Evolutionary conservation across 1,140 invertebrate species (phyloP).

Genomic region (Psilanteris sp.): DNA sequence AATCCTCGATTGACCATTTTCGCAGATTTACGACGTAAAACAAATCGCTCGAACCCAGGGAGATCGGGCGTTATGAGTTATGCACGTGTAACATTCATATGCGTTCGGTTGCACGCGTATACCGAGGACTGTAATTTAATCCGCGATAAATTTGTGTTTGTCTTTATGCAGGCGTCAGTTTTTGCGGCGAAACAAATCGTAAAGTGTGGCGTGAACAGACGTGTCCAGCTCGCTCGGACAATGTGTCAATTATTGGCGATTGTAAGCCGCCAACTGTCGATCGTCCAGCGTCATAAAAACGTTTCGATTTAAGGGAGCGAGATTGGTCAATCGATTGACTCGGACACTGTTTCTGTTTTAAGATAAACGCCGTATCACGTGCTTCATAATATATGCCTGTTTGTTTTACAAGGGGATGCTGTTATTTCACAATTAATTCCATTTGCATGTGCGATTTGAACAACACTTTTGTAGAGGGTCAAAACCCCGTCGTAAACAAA

Average conservation of each 20-base stretch:
- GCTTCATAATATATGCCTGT: slow-evolving; percentile 71
- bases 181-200: slow-evolving; percentile 77
- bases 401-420: slow-evolving; percentile 67
- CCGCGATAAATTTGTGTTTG: slow-evolving; percentile 75
- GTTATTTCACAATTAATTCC: slow-evolving; percentile 34
- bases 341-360: slow-evolving; percentile 59
- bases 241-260: slow-evolving; percentile 77
- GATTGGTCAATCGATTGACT: slow-evolving; percentile 67
- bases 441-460: slow-evolving; percentile 22
- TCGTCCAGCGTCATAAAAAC: slow-evolving; percentile 51
- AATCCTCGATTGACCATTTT: slow-evolving; percentile 39
- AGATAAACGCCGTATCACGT: slow-evolving; percentile 47
- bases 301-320: slow-evolving; percentile 62
- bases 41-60: slow-evolving; percentile 21
- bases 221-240: slow-evolving; percentile 67
- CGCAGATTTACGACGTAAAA: slow-evolving; percentile 74
- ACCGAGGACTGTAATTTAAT: slow-evolving; percentile 66
- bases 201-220: slow-evolving; percentile 67
- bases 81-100: slow-evolving; percentile 39
- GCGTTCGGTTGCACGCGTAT: slow-evolving; percentile 20
- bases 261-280: slow-evolving; percentile 77
- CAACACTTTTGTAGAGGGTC: too few relatives aligned
- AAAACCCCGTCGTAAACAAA: too few relatives aligned
- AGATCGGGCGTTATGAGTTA: neutral
- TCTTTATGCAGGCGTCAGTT: slow-evolving; percentile 66